Percentiles rank a stretch among this genome's conserved stretches.
Evolutionary conservation across 2,888 invertebrate species (phyloP).

Genomic region (Spodoptera picta): DNA sequence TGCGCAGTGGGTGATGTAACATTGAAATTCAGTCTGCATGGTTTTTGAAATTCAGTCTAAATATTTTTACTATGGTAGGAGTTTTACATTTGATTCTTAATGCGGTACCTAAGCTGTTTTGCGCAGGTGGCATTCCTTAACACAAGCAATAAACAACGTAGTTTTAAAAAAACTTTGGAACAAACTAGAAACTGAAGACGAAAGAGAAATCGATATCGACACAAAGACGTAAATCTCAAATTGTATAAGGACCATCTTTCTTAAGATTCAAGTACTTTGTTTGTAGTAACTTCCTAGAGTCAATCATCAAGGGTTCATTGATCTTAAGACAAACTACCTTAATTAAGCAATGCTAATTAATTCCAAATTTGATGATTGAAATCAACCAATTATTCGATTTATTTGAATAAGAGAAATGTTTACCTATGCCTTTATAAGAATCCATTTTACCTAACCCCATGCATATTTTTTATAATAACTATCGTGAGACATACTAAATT

Average conservation of each 20-base stretch:
- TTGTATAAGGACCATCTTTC: too few relatives aligned
- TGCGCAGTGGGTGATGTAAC: slow-evolving; percentile 31
- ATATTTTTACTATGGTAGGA: not conserved
- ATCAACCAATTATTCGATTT: slow-evolving; percentile 15
- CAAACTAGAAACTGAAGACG: too few relatives aligned
- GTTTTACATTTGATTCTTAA: not conserved
- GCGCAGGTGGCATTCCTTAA: too few relatives aligned
- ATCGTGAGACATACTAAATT: too few relatives aligned
- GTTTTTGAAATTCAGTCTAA: too few relatives aligned
- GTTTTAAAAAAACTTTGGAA: too few relatives aligned
- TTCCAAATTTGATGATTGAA: not conserved
- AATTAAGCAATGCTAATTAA: not conserved
- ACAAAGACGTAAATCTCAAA: too few relatives aligned
- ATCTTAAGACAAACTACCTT: not conserved
- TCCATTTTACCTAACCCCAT: slow-evolving; percentile 2
- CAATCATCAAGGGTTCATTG: not conserved
- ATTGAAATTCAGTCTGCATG: not conserved
- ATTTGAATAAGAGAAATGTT: slow-evolving; percentile 25
- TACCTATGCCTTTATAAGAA: slow-evolving; percentile 36
- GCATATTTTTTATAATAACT: too few relatives aligned
- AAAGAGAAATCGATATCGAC: too few relatives aligned
- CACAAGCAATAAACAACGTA: too few relatives aligned
- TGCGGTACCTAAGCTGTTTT: not conserved
- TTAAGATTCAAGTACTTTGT: too few relatives aligned
- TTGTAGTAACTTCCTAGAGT: too few relatives aligned